These are phyloP conservation scores for Diaprepes abbreviatus DNA, from an alignment of 2,888 invertebrate genomes.

Conservation along the genomic window DNA sequence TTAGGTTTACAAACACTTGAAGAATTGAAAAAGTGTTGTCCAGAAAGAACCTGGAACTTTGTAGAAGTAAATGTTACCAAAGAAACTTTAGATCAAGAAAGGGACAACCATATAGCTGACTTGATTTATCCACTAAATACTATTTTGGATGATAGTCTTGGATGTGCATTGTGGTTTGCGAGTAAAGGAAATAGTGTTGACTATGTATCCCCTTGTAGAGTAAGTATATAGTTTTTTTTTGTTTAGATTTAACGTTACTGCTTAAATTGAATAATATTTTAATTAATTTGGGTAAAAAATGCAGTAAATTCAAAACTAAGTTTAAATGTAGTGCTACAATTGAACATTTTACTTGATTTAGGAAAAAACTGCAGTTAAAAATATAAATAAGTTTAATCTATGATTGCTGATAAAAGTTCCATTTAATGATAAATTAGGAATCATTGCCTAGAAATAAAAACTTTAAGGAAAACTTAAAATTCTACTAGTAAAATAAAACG, in stretches of 20 bases:
- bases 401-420: too few relatives aligned
- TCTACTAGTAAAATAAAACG: too few relatives aligned
- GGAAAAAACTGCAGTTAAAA: too few relatives aligned
- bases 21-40: slow-evolving; percentile 79
- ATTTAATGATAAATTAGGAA: too few relatives aligned
- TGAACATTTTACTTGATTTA: too few relatives aligned
- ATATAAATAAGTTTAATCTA: too few relatives aligned
- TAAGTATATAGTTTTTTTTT: slow-evolving; percentile 61
- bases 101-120: slow-evolving; percentile 76
- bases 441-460: too few relatives aligned
- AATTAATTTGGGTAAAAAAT: too few relatives aligned
- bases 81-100: slow-evolving; percentile 74
- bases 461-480: too few relatives aligned
- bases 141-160: slow-evolving; percentile 95
- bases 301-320: too few relatives aligned
- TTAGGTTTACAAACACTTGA: slow-evolving; percentile 70
- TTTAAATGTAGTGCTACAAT: too few relatives aligned
- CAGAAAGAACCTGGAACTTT: slow-evolving; percentile 85
- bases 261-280: too few relatives aligned
- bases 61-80: slow-evolving; percentile 82
- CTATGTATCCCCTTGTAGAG: slow-evolving; percentile 76
- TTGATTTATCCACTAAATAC: slow-evolving; percentile 89
- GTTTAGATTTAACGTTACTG: neutral
- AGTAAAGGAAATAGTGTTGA: slow-evolving; percentile 76
- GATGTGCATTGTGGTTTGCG: slow-evolving; percentile 98